These are phyloP conservation scores for Albula goreensis DNA, from an alignment of 2,113 vertebrate species.

Conservation along the genomic window DNA sequence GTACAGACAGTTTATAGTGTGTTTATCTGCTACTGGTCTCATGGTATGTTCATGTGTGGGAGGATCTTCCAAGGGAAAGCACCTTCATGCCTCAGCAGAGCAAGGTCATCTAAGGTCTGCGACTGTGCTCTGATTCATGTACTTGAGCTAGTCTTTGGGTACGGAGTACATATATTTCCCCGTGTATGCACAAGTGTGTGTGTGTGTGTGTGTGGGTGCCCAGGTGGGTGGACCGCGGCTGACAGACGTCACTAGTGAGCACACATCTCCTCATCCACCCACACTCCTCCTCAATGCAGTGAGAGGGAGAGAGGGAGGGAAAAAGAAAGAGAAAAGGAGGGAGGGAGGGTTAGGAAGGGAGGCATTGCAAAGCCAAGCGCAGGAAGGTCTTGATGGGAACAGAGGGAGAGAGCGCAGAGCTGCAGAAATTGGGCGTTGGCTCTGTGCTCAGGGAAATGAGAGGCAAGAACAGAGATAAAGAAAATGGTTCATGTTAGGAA, in stretches of 20 bases:
- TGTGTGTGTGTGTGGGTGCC: background rate
- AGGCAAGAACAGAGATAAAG: background rate
- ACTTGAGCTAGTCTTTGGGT: background rate
- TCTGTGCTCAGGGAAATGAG: constrained; percentile 20
- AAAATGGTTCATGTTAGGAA: background rate
- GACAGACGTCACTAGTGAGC: constrained; percentile 18
- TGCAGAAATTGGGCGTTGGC: constrained; percentile 18
- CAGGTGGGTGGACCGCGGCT: background rate
- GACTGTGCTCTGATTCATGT: background rate
- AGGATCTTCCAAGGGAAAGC: background rate
- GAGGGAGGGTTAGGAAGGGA: background rate
- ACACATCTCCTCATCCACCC: constrained; percentile 16
- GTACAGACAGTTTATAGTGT: background rate
- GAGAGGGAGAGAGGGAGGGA: background rate
- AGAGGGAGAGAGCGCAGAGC: background rate
- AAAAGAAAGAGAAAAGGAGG: background rate
- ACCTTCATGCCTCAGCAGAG: background rate
- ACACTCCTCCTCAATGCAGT: background rate
- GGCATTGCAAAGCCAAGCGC: background rate
- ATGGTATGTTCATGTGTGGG: background rate
- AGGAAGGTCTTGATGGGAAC: background rate
- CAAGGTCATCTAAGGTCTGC: background rate
- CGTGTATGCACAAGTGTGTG: background rate
- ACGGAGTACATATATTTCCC: background rate
- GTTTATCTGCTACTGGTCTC: background rate